Base-by-base conservation (phyloP, 2,888 invertebrate species). In the Lithophane leautieri region DNA sequence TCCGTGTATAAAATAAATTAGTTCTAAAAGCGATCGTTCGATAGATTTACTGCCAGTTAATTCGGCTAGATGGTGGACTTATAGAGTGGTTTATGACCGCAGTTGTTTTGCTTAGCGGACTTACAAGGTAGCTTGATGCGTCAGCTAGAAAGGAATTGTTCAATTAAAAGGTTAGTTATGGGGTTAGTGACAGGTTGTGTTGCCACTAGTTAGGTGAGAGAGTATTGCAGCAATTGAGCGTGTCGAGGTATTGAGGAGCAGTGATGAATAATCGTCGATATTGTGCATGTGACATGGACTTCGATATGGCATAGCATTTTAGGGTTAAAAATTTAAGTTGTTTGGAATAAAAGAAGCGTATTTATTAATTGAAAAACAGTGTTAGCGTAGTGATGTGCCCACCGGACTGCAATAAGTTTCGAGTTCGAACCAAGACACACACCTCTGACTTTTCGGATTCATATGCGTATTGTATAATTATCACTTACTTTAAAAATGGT, bases 41-140 rank as follows among this genome's bases (percentile, higher is more conserved):
- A 95, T 90, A 91, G 94, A 94, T 95, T 95, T 95, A 95, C 91
- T 89, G 87, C 86, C 90, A 89, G 91, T 92, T 94, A 94, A 95
- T 95, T 93, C 93, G 88, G 88, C 92, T 92, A 90, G 94, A 93
- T 93, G 90, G 91, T 92, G 93, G 88, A 90, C 90, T 88, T 88
- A 90, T 86, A 78, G 92, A 93, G 92, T 91, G 93, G 89, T 94
- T 95, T 94, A 95, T 89, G 86, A 90, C 84, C 84, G 61, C 74
- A 79, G 81, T 80, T 87, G 87, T 89, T 88, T 83, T 85, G 80
- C 70, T 88, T 82, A 79, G 74, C 80, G 79, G 68, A 76, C 83
- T 74, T 76, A 83, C 82, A 67, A 78, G 80, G 73, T 74, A 73
- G 73, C 42, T 47, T 81, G 82, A 86, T 87, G 86, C 82, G 84